Evolutionary conservation across 2,797 vertebrate species (phyloP), one percentile per base, ranked within the genome.

Genomic region (Megaceryle alcyon): DNA sequence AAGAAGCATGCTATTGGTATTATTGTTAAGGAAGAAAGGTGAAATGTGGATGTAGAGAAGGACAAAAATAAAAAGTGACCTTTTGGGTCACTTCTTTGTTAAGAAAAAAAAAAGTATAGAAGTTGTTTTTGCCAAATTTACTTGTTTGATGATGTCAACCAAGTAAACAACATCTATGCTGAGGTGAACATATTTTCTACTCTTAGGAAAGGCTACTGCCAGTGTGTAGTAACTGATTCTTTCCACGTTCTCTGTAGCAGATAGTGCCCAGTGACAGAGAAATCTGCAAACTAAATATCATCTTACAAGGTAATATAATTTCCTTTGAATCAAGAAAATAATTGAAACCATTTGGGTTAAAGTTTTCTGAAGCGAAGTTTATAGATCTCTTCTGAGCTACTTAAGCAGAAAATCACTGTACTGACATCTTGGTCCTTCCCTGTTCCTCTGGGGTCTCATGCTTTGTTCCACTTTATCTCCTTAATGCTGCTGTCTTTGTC

Each of bases 341-440:
- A 63, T 56, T 83, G 29, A 90, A 93, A 60, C 23, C 20, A 65
- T 48, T 82, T 14, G 31, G 54, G 66, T 90, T 83, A 76, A 95
- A 87, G 17, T 94, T 95, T 90, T 70, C 48, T 92, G 49, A 73
- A 82, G 33, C n/a, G 43, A 85, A 90, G 66, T 70, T 88, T 88
- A 65, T 51, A 70, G 63, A 93, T 86, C 59, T 33, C 76, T 92
- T 96, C 70, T 91, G 51, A 91, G 64, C 60, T 92, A 35, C 87
- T 95, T 93, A 94, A 86, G 68, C 44, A 85, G 71, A 95, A 97
- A 95, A 94, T 81, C 28, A 39, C 49, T 82, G 41, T 82, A 59
- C 63, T 93, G 72, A 63, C 48, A 72, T 68, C 71, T 81, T 88
- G 29, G 69, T 69, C 63, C 39, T 90, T 87, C 49, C 28, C 7